Evolutionary conservation across 2,797 vertebrate species (phyloP), one percentile per base, ranked within the genome.

Genomic region (Champsocephalus esox): DNA sequence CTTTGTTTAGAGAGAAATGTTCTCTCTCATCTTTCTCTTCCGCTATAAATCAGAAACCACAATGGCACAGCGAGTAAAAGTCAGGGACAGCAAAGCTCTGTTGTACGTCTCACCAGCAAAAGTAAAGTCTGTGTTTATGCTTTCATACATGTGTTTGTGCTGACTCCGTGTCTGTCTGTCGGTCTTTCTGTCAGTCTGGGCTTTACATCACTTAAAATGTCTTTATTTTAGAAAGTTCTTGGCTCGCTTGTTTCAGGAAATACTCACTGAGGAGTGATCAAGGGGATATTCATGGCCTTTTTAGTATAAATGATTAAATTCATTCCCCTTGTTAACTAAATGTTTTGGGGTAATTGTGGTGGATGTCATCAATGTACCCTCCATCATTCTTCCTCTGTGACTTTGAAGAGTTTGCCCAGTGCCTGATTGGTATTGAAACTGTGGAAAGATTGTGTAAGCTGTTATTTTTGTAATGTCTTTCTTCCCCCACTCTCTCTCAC

Each of bases 1-100:
- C 85, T 91, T 93, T 93, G 92, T 94, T 93, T 92, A 83, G 85
- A 92, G 75, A 85, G 87, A 92, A 93, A 90, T 88, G 86, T 88
- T 92, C 80, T 88, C 86, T 89, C 88, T 90, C 91, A 88, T 91
- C 86, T 87, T 82, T 87, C 79, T 82, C 91, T 89, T 88, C 85
- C 83, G 86, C 88, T 86, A 83, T 93, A 93, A 94, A 94, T 94
- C 89, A 88, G 81, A 89, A 79, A 87, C 90, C 90, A 88, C 84
- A 92, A 90, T 92, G 90, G 87, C 87, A 73, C 81, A 62, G 77
- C 21, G 85, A 88, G 88, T 89, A 84, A 91, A 90, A 91, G 82
- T 87, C 81, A 88, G 88, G 87, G 89, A 89, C 89, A 79, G 85
- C 84, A 28, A 52, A 79, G 88, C 79, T 83, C 84, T 88, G 84